Percentiles rank a stretch among this genome's conserved stretches.
These are phyloP conservation scores for Lordiphosa mommai DNA, from an alignment of 1,140 invertebrate species.

Conservation along the genomic window DNA sequence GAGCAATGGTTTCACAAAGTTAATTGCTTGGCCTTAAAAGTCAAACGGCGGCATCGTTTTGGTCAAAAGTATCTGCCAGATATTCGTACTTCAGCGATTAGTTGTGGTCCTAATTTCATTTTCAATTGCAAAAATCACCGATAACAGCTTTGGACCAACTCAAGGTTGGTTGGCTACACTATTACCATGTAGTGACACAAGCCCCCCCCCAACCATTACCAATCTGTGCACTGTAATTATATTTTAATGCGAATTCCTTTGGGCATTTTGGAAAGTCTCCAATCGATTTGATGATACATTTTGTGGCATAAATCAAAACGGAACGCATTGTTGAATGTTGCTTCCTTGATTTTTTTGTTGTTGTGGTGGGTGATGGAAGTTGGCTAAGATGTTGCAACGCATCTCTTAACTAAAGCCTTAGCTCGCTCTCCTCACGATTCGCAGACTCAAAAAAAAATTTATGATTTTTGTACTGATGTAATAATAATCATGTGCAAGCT, in stretches of 20 bases:
- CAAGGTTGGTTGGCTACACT: slow-evolving; percentile 22
- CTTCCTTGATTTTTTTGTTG: slow-evolving; percentile 50
- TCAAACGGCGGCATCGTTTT: slow-evolving; percentile 20
- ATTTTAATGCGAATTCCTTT: slow-evolving; percentile 41
- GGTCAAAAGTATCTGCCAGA: slow-evolving; percentile 30
- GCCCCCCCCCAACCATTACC: slow-evolving; percentile 2
- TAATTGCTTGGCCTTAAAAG: slow-evolving; percentile 62
- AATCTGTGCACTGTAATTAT: slow-evolving; percentile 26
- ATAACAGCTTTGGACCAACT: slow-evolving; percentile 44
- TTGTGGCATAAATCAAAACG: slow-evolving; percentile 55
- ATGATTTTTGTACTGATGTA: slow-evolving; percentile 71
- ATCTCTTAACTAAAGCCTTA: slow-evolving; percentile 8
- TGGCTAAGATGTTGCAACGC: slow-evolving; percentile 51
- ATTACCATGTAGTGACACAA: neutral
- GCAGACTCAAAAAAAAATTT: slow-evolving; percentile 47
- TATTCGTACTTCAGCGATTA: slow-evolving; percentile 58
- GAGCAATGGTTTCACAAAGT: slow-evolving; percentile 56
- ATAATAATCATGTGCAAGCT: slow-evolving; percentile 68
- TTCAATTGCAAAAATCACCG: slow-evolving; percentile 45
- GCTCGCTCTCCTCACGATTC: slow-evolving; percentile 52
- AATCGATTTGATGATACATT: slow-evolving; percentile 16
- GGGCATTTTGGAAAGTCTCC: slow-evolving; percentile 13
- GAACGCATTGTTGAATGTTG: slow-evolving; percentile 33
- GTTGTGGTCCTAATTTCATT: slow-evolving; percentile 54
- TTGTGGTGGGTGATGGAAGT: neutral